phyloP scores from a whole-genome alignment of 2,797 vertebrate species.

The Thamnophis elegans region DNA sequence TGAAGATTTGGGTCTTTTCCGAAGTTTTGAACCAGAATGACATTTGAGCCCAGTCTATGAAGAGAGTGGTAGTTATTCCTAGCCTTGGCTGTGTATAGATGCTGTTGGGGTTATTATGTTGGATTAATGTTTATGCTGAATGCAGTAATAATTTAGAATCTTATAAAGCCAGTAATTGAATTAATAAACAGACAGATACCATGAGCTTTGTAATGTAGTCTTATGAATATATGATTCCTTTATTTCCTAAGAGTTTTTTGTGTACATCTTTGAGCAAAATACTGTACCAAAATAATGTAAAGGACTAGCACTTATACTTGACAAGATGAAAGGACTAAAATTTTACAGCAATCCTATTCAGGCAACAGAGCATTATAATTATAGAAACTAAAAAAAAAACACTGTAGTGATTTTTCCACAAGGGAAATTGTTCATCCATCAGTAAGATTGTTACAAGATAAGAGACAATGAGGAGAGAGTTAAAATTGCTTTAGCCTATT shows the following conservation, averaged over 20 bases:
- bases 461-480: conserved; percentile 61
- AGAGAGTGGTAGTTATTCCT: not conserved
- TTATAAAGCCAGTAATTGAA: not conserved
- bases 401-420: conserved; percentile 70
- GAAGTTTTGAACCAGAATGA: not conserved
- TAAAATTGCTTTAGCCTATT: conserved; percentile 69
- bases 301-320: conserved; percentile 53
- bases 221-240: not conserved
- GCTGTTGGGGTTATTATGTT: not conserved
- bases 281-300: conserved; percentile 47
- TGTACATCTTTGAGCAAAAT: conserved; percentile 40
- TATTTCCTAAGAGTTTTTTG: not conserved
- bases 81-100: not conserved
- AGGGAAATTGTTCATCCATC: conserved; percentile 73
- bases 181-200: not conserved
- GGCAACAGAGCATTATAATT: conserved; percentile 67
- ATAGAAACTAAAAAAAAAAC: conserved; percentile 65
- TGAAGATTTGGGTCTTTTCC: not conserved
- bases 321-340: conserved; percentile 41
- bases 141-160: not conserved
- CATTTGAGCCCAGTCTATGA: not conserved
- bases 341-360: conserved; percentile 61
- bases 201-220: conserved; percentile 6
- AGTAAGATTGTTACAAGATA: conserved; percentile 65
- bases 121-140: not conserved